These are phyloP conservation scores for Listrodromus nycthemerus DNA, from an alignment of 2,888 invertebrate species.

Conservation along the genomic window DNA sequence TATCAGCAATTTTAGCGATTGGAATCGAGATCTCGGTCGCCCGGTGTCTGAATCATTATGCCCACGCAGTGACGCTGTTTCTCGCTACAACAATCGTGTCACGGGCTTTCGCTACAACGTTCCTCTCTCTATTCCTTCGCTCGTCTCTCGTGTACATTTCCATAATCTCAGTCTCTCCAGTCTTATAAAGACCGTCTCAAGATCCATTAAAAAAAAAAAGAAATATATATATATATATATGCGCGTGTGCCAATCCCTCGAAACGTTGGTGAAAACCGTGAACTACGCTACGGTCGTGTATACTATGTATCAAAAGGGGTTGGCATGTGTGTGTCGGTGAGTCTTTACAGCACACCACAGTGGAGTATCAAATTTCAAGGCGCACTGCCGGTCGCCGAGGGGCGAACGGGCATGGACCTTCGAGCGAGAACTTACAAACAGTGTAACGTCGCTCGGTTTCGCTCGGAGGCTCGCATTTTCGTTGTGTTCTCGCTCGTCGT, in stretches of 20 bases:
- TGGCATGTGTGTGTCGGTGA: not conserved
- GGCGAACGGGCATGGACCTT: constrained; percentile 1
- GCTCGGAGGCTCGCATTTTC: constrained; percentile 4
- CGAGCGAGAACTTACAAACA: constrained; percentile 9
- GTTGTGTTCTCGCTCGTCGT: not conserved
- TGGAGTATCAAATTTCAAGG: constrained; percentile 46
- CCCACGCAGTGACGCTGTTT: constrained; percentile 33
- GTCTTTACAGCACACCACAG: not conserved
- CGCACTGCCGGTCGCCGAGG: constrained; percentile 10
- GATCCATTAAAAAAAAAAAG: not conserved
- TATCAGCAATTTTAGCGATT: not conserved
- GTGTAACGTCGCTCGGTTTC: constrained; percentile 23
- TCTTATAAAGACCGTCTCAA: constrained; percentile 27
- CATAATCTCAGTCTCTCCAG: not conserved
- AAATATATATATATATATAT: not conserved
- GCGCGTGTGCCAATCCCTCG: constrained; percentile 23
- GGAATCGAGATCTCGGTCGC: constrained; percentile 28
- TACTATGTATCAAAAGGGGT: constrained; percentile 5
- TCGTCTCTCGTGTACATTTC: constrained; percentile 1
- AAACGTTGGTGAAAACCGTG: constrained; percentile 13
- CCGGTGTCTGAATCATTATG: constrained; percentile 20
- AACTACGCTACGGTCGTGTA: not conserved
- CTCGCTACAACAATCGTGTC: constrained; percentile 45
- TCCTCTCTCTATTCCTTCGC: constrained; percentile 5
- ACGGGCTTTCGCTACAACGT: constrained; percentile 26